phyloP scores from a whole-genome alignment of 2,888 invertebrate species.

The Electrophaes corylata region DNA sequence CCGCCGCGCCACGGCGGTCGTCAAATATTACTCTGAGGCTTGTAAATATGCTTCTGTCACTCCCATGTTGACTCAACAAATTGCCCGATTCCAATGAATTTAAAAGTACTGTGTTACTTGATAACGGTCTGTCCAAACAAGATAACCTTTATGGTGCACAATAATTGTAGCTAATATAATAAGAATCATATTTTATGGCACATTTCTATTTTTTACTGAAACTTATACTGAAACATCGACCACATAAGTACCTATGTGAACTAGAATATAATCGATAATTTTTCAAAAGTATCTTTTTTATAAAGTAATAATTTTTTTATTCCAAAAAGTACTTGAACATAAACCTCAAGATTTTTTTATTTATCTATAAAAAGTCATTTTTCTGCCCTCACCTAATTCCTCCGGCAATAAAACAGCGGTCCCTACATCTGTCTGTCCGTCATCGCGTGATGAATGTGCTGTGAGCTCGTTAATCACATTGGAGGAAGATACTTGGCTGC shows the following conservation, averaged over 20 bases:
- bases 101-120: conserved; percentile 37
- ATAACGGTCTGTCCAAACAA: conserved; percentile 33
- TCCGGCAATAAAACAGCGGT: conserved; percentile 39
- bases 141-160: conserved; percentile 25
- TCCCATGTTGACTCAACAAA: conserved; percentile 24
- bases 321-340: no score
- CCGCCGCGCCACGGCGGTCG: no score
- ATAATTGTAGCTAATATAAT: neutral
- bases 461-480: conserved; percentile 46
- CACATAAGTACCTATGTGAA: no score
- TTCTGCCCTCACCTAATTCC: conserved; percentile 29
- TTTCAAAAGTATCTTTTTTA: no score
- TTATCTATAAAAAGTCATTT: conserved; percentile 13
- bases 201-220: no score
- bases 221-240: no score
- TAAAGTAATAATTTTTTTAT: no score
- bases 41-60: conserved; percentile 50
- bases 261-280: no score
- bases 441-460: conserved; percentile 47
- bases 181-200: neutral
- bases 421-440: conserved; percentile 38
- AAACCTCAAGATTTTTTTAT: no score
- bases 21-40: conserved; percentile 36
- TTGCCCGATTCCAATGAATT: conserved; percentile 35
- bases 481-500: conserved; percentile 15